Evolutionary conservation across 2,888 invertebrate genomes (phyloP).

Genomic region (Acrobeloides nanus): DNA sequence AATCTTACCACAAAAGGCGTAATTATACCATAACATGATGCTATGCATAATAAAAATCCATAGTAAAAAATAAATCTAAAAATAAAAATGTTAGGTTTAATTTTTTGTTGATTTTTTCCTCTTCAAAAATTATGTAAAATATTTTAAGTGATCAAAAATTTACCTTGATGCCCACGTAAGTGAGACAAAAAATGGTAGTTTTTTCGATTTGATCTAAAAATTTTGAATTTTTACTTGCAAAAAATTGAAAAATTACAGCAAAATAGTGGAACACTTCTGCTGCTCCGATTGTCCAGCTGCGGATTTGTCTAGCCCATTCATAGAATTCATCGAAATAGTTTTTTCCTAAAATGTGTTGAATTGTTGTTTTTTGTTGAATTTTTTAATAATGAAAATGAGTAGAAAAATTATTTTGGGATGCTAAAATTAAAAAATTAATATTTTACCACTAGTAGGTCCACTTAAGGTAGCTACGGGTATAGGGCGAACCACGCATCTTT

Average conservation of each 20-base stretch:
- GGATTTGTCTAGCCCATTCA: conserved; percentile 46
- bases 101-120: no score
- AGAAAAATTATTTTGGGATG: no score
- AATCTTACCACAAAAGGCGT: conserved; percentile 36
- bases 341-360: no score
- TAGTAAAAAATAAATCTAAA: conserved; percentile 44
- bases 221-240: no score
- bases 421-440: no score
- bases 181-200: conserved; percentile 32
- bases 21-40: conserved; percentile 38
- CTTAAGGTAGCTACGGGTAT: conserved; percentile 43
- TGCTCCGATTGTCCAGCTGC: conserved; percentile 48
- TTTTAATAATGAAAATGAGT: no score
- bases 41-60: conserved; percentile 42
- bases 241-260: no score
- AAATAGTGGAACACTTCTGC: conserved; percentile 50
- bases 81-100: no score
- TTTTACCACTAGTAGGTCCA: conserved; percentile 33
- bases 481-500: conserved; percentile 35
- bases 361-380: no score
- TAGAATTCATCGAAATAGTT: conserved; percentile 41
- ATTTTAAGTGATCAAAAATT: no score
- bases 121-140: no score
- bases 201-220: conserved; percentile 42
- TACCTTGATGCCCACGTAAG: conserved; percentile 28